Base-by-base conservation (phyloP, 2,888 invertebrate species). In the Tolmerus cingulatus region DNA sequence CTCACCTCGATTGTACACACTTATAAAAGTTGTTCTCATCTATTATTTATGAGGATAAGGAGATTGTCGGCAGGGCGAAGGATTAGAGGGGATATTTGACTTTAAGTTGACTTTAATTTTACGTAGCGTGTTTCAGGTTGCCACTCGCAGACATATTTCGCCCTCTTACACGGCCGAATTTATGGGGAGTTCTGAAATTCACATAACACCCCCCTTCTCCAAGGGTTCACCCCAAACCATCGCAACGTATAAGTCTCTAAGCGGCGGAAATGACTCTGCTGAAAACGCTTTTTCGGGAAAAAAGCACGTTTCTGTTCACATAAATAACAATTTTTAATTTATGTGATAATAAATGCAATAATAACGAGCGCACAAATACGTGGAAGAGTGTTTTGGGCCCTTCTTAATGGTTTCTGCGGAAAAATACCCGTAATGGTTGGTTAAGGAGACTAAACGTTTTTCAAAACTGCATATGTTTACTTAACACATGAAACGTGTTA, bases 21-120 rank as follows among this genome's bases (percentile, higher is more conserved):
- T 86, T 86, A 84, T 88, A 88, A 88, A 88, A 87, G 86, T 86
- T 86, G 85, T 87, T 82, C 78, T 88, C 88, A 88, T 87, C 88
- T 87, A 88, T 88, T 87, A 88, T 88, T 88, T 88, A 88, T 88
- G 88, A 88, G 87, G 78, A 79, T 88, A 85, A 85, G 78, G 86
- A 85, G 88, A 88, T 88, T 88, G 74, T 74, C 46, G 85, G 34
- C 30, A 37, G 74, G 74, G 74, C 23, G 74, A 85, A 85, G 85
- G 85, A 85, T 85, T 85, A 74, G 74, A 57, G 51, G 37, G 37
- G 34, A 84, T 85, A 74, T 82, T 66, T 74, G 85, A 74, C 85
- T 85, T 85, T 85, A 85, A 85, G 85, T 85, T 85, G 85, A 74
- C 85, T 85, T 85, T 74, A 85, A 74, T 85, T 85, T 85, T 43